phyloP scores from a whole-genome alignment of 2,888 invertebrate species.

The Nephrotoma flavescens region DNA sequence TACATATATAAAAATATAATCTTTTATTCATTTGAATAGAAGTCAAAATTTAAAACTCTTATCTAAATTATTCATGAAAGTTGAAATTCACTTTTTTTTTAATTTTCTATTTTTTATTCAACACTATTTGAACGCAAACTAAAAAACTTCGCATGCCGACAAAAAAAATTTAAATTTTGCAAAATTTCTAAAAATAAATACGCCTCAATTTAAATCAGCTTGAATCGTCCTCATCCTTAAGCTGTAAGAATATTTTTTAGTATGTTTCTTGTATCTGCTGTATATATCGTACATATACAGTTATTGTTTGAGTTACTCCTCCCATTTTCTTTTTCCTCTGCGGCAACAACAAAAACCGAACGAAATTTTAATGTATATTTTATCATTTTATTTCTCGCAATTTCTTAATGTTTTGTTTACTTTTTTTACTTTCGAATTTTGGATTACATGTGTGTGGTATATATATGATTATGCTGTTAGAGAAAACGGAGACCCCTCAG shows the following conservation, averaged over 20 bases:
- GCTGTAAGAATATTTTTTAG: neutral
- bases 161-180: neutral
- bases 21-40: neutral
- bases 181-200: neutral
- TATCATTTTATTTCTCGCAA: constrained; percentile 1
- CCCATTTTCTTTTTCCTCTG: neutral
- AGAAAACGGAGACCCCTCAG: neutral
- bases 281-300: neutral
- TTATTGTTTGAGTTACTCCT: neutral
- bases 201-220: neutral
- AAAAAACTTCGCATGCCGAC: neutral
- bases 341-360: neutral
- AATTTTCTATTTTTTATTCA: neutral
- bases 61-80: neutral
- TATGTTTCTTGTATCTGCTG: neutral
- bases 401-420: constrained; percentile 2
- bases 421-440: neutral
- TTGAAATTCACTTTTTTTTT: neutral
- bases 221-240: neutral
- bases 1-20: neutral
- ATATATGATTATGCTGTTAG: too few relatives aligned
- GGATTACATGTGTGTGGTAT: neutral
- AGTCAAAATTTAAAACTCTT: neutral
- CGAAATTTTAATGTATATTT: constrained; percentile 1
- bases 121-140: neutral